Evolutionary conservation across 1,140 invertebrate species (phyloP), one percentile per base, ranked within the genome.

Genomic region (Hetaerina americana): DNA sequence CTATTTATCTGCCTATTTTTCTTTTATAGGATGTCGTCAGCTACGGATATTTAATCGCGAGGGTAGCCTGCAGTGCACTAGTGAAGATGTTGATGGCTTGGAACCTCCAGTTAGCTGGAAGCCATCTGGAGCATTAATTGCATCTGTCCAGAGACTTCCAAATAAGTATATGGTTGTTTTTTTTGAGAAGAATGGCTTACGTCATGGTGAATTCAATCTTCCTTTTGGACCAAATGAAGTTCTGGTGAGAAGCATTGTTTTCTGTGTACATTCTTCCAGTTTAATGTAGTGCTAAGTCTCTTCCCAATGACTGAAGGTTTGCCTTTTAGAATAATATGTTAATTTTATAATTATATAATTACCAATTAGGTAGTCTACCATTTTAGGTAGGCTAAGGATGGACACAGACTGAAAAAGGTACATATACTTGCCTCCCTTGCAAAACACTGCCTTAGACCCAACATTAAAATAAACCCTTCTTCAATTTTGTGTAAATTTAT

Each of bases 121-220:
- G 76, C 92, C 92, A 3, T 87, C 86, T 72, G 93, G 92, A 66
- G 90, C 87, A 80, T 80, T 94, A 67, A 91, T 96, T 71, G 89
- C 92, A 0, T 83, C 88, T 12, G 87, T 88, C 1, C 90, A 92
- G 76, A 82, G 81, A 73, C 76, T 86, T 0, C 77, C 83, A 10
- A 87, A 88, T 70, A 90, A 91, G 77, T 88, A 90, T 77, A 83
- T 89, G n/a, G 82, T 96, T 29, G 83, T 88, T 10, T 89, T 96
- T 74, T 95, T 95, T 82, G 95, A 97, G 77, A 95, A 93, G 78
- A 97, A 97, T 86, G 95, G 95, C 5, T 81, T 97, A 15, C 87
- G 89, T 75, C 93, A 96, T 83, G 88, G 91, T 66, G 90, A 94
- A 76, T 92, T 96, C 77, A 78, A 79, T 6, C 78, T 97, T 70